Percentiles rank a stretch among this genome's conserved stretches.
phyloP scores from a whole-genome alignment of 2,888 invertebrate species.

The Acrobasis repandana region DNA sequence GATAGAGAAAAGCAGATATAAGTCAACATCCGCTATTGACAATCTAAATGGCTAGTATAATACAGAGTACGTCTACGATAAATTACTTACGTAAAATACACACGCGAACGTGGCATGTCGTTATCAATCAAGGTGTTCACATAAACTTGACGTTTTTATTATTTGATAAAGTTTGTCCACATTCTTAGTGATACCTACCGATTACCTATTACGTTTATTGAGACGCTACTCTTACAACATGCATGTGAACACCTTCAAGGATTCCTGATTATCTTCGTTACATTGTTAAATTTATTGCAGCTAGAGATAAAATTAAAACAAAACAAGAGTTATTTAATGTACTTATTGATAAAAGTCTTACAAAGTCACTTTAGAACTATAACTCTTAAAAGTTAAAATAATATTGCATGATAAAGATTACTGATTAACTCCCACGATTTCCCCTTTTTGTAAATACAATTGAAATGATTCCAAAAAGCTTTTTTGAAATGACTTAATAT shows the following conservation, averaged over 20 bases:
- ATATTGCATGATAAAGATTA: constrained; percentile 17
- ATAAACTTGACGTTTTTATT: constrained; percentile 64
- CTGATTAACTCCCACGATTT: not conserved
- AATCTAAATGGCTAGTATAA: not conserved
- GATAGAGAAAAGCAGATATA: not conserved
- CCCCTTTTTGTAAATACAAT: constrained; percentile 18
- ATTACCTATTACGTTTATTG: constrained; percentile 53
- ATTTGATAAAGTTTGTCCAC: constrained; percentile 53
- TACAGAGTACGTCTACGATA: not conserved
- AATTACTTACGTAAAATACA: constrained; percentile 10
- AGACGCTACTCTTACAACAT: constrained; percentile 32
- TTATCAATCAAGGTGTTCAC: constrained; percentile 66
- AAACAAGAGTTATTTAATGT: constrained; percentile 4
- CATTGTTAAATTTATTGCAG: constrained; percentile 18
- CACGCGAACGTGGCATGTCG: constrained; percentile 44
- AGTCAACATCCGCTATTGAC: not conserved
- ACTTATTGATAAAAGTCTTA: constrained; percentile 9
- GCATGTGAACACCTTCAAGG: constrained; percentile 49
- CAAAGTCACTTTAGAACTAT: constrained; percentile 12
- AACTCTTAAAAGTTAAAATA: constrained; percentile 1
- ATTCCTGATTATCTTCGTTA: constrained; percentile 26
- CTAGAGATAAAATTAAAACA: not conserved
- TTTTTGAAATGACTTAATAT: constrained; percentile 8
- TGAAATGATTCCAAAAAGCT: not conserved
- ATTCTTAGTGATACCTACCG: constrained; percentile 29